Evolutionary conservation across 2,888 invertebrate species (phyloP).

Genomic region (Phymatocera aterrima): DNA sequence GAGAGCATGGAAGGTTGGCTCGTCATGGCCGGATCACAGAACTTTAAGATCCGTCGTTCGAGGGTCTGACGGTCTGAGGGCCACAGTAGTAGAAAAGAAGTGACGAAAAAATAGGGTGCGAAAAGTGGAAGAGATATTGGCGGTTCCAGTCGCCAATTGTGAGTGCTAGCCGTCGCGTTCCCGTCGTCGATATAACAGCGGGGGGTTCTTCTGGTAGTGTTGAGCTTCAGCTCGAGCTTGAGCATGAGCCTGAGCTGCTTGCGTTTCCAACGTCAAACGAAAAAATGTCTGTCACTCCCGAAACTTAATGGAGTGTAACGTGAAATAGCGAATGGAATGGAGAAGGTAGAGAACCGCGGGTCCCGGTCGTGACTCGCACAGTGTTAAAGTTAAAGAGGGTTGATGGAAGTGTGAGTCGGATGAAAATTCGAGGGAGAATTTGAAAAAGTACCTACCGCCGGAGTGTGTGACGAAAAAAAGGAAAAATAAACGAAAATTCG

Average conservation of each 20-base stretch:
- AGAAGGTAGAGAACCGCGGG: not conserved
- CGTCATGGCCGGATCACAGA: slow-evolving; percentile 31
- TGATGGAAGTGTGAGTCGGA: slow-evolving; percentile 25
- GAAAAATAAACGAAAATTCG: not conserved
- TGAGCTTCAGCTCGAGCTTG: not conserved
- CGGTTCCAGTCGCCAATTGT: slow-evolving; percentile 44
- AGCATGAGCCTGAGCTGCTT: no score
- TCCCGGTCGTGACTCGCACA: slow-evolving; percentile 11
- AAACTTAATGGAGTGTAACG: slow-evolving; percentile 40
- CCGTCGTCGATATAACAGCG: not conserved
- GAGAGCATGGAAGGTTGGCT: not conserved
- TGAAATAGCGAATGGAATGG: slow-evolving; percentile 41
- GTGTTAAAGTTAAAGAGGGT: slow-evolving; percentile 27
- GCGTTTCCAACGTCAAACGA: slow-evolving; percentile 3
- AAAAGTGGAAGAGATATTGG: slow-evolving; percentile 27
- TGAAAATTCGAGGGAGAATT: not conserved
- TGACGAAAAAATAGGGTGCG: slow-evolving; percentile 13
- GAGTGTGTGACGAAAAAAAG: not conserved
- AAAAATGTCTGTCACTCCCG: slow-evolving; percentile 42
- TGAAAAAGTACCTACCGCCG: no score
- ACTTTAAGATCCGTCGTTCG: not conserved
- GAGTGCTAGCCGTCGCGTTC: slow-evolving; percentile 34
- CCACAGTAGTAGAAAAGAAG: not conserved
- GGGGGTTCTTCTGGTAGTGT: slow-evolving; percentile 8
- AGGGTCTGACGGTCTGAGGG: not conserved